phyloP scores from a whole-genome alignment of 1,140 invertebrate genomes.

The Riptortus pedestris region DNA sequence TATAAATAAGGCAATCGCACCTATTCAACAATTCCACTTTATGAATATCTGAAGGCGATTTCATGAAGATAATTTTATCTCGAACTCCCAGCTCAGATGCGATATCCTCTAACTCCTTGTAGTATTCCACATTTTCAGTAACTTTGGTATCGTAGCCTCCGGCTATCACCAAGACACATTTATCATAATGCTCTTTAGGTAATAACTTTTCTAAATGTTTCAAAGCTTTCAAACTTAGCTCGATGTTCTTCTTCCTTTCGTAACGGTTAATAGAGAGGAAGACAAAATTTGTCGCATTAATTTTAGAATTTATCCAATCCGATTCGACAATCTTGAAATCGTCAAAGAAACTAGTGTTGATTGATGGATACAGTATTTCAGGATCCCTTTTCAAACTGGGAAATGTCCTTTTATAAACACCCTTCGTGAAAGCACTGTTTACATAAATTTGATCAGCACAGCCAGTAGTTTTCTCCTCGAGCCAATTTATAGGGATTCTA shows the following conservation, averaged over 20 bases:
- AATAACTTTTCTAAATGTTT: slow-evolving; percentile 49
- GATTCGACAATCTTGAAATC: background rate
- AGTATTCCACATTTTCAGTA: slow-evolving; percentile 81
- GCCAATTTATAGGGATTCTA: slow-evolving; percentile 75
- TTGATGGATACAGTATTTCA: slow-evolving; percentile 86
- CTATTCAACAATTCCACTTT: slow-evolving; percentile 70
- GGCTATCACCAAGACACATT: slow-evolving; percentile 79
- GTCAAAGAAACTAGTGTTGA: slow-evolving; percentile 71
- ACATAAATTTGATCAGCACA: slow-evolving; percentile 82
- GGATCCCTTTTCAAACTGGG: slow-evolving; percentile 52
- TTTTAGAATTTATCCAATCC: background rate
- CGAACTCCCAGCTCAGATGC: slow-evolving; percentile 53
- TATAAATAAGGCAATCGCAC: slow-evolving; percentile 79
- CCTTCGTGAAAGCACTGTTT: slow-evolving; percentile 85
- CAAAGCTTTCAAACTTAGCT: slow-evolving; percentile 71
- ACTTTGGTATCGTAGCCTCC: slow-evolving; percentile 92
- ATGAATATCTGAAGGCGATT: slow-evolving; percentile 72
- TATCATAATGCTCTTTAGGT: slow-evolving; percentile 45
- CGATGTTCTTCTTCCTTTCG: slow-evolving; percentile 92
- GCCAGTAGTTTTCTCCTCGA: slow-evolving; percentile 82
- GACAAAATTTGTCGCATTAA: slow-evolving; percentile 43
- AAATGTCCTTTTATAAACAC: slow-evolving; percentile 78
- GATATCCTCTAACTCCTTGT: slow-evolving; percentile 59
- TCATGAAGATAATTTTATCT: slow-evolving; percentile 70
- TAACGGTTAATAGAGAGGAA: slow-evolving; percentile 95